Base-by-base conservation (phyloP, 2,888 invertebrate genomes). In the Cerastis leucographa region DNA sequence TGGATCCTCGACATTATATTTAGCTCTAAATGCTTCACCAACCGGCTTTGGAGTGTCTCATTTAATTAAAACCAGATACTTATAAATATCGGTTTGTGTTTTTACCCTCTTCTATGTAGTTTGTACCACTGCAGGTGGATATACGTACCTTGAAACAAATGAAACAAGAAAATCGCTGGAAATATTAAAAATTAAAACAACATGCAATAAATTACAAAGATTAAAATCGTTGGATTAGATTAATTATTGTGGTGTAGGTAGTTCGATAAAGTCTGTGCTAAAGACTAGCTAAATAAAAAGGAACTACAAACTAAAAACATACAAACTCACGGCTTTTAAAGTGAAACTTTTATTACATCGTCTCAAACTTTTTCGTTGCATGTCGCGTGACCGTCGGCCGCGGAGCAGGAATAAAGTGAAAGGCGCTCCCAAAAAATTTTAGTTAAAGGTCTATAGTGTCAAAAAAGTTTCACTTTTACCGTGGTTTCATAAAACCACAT, bases 1-100 rank as follows among this genome's bases (percentile, higher is more conserved):
- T 35, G 49, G 35, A 71, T 72, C 11, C 35, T 6, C 61, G 69
- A 81, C 61, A 67, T 81, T 73, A 49, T 49, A 69, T 80, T 81
- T 44, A 70, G 74, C 69, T 84, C 79, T 70, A 84, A 84, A 80
- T 81, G 61, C 67, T 66, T 65, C 29, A 64, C 44, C 54, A 64
- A 22, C 67, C 73, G 49, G 67, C 62, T 72, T 54, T 61, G 19
- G 61, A 56, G 54, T 61, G 17, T 65, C n/a, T 54, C 54, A 9
- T 79, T 84, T 79, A 79, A 81, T 81, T 84, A 84, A 79, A 84
- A 51, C 40, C 54, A 49, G 59, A 69, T 64, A 75, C 22, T 54
- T 54, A 61, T 61, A 64, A 67, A 54, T 51, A 54, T 66, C 29
- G 12, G 35, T 79, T n/a, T 79, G 11, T 35, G 19, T 35, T 42